Evolutionary conservation across 2,113 vertebrate species (phyloP).

Genomic region (Formicarius rufipectus): DNA sequence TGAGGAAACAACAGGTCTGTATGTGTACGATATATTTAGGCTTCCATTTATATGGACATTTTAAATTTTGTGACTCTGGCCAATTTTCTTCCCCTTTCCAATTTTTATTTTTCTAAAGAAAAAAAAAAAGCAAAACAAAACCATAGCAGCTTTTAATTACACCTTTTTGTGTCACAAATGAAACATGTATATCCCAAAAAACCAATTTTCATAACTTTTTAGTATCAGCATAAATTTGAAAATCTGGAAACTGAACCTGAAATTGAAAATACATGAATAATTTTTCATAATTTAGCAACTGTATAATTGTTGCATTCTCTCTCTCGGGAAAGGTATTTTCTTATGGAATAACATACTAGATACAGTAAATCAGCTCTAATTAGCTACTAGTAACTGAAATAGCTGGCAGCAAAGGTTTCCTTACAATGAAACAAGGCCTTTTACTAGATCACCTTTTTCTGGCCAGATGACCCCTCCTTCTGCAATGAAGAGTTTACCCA

Average conservation of each 20-base stretch:
- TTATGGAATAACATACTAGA: neutral
- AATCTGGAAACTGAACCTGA: neutral
- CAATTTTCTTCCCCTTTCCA: neutral
- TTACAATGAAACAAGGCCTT: neutral
- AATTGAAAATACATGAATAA: neutral
- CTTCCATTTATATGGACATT: neutral
- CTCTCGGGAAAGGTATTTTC: neutral
- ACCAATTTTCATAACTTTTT: neutral
- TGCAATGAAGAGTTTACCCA: fast-evolving
- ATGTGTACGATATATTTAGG: neutral
- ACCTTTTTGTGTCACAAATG: neutral
- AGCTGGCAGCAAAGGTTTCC: neutral
- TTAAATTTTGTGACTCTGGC: neutral
- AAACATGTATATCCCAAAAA: neutral
- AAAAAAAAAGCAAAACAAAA: neutral
- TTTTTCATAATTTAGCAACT: neutral
- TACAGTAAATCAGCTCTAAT: neutral
- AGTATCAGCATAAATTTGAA: neutral
- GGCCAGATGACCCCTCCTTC: neutral
- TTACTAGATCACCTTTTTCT: neutral
- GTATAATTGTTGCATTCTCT: neutral
- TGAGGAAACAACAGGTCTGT: neutral
- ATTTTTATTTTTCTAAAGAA: neutral
- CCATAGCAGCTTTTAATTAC: fast-evolving
- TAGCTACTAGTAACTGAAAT: neutral